Conservation (phyloP, 64 coral and sea anemone species). For the Exaiptasia diaphana region DNA sequence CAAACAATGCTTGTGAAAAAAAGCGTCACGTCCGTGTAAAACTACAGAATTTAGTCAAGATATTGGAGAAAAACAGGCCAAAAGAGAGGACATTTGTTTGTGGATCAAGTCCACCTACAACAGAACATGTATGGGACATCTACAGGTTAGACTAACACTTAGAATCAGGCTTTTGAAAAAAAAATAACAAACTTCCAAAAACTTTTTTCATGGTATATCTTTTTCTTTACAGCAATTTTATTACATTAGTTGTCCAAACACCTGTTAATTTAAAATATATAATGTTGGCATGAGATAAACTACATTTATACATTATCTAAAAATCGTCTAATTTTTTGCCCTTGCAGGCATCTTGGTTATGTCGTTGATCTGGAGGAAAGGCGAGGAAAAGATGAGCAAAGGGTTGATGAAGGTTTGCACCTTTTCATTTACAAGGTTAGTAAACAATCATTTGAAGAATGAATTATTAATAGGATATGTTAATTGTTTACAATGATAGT, state of each 20-base stretch:
- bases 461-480: too few species aligned
- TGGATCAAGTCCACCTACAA: slow-evolving; percentile 94
- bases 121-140: slow-evolving; percentile 90
- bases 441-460: too few species aligned
- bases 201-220: not conserved
- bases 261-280: not conserved
- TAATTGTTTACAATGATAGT: too few species aligned
- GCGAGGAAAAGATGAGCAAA: slow-evolving; percentile 94
- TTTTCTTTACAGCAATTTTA: not conserved
- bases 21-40: slow-evolving; percentile 91
- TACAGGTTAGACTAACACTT: slow-evolving; percentile 59
- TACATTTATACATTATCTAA: too few species aligned
- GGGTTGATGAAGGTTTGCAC: slow-evolving; percentile 96
- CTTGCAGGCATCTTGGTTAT: slow-evolving; percentile 82
- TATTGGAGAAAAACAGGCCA: slow-evolving; percentile 72
- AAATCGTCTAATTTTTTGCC: not conserved
- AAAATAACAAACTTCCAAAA: not conserved
- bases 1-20: slow-evolving; percentile 59
- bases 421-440: slow-evolving; percentile 95
- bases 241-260: not conserved
- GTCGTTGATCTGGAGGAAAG: slow-evolving; percentile 94
- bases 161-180: not conserved
- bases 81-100: slow-evolving; percentile 67
- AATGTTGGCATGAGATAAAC: too few species aligned
- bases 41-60: slow-evolving; percentile 84